phyloP scores from a whole-genome alignment of 1,140 invertebrate species.

The Halesus radiatus region DNA sequence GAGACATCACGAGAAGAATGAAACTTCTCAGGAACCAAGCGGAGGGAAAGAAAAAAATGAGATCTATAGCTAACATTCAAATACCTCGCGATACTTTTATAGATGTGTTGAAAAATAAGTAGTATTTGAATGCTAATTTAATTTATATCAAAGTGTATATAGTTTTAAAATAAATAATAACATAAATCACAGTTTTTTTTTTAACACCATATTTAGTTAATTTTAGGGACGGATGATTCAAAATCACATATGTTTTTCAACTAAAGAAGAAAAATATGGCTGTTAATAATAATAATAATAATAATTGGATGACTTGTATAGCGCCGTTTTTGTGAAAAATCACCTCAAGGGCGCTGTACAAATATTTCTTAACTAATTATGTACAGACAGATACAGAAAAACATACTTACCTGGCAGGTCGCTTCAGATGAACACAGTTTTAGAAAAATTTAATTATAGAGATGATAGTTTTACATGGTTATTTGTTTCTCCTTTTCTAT shows the following conservation, averaged over 20 bases:
- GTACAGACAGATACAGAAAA: too few species aligned
- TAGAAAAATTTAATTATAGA: too few species aligned
- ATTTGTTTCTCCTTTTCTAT: too few species aligned
- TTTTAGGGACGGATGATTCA: not conserved
- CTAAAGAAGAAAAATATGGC: too few species aligned
- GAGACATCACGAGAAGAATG: conserved; percentile 90
- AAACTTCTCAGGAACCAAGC: conserved; percentile 92
- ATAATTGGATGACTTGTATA: too few species aligned
- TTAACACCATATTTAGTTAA: not conserved
- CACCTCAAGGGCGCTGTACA: too few species aligned
- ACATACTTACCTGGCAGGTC: too few species aligned
- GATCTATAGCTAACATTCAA: conserved; percentile 90
- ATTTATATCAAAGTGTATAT: conserved; percentile 14
- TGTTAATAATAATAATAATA: too few species aligned
- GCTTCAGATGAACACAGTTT: too few species aligned
- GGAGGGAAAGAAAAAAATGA: conserved; percentile 94
- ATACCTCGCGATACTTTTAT: conserved; percentile 96
- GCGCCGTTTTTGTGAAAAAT: too few species aligned
- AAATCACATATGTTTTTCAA: conserved; percentile 1
- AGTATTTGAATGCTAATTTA: not conserved
- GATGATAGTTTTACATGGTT: too few species aligned
- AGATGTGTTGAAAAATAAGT: conserved; percentile 87
- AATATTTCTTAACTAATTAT: too few species aligned
- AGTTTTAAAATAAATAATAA: conserved; percentile 20
- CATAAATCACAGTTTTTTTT: conserved; percentile 1